Evolutionary conservation across 2,888 invertebrate species (phyloP).

Genomic region (Brachylomia viminalis): DNA sequence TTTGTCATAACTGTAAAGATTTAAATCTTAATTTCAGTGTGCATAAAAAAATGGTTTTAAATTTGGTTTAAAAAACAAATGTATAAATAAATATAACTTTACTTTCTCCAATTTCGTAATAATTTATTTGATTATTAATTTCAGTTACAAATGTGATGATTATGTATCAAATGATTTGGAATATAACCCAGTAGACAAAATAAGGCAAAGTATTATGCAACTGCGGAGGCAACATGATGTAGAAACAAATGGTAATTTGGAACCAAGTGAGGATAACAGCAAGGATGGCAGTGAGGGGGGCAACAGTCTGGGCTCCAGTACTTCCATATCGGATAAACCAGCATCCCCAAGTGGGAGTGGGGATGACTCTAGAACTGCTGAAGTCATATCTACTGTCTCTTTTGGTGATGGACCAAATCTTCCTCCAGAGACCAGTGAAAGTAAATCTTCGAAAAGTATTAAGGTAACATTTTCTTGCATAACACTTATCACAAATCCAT

Average conservation of each 20-base stretch:
- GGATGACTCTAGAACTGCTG: slow-evolving; percentile 67
- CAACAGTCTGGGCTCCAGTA: slow-evolving; percentile 67
- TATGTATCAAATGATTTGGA: slow-evolving; percentile 94
- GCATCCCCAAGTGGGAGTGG: slow-evolving; percentile 67
- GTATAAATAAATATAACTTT: neutral
- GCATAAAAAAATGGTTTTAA: neutral
- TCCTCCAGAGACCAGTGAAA: slow-evolving; percentile 75
- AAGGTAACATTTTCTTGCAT: slow-evolving; percentile 75
- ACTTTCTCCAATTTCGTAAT: neutral
- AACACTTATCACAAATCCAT: neutral
- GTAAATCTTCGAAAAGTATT: slow-evolving; percentile 76
- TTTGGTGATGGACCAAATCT: slow-evolving; percentile 71
- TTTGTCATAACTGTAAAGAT: neutral
- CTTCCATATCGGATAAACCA: slow-evolving; percentile 67
- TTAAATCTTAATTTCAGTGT: slow-evolving; percentile 19
- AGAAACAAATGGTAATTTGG: slow-evolving; percentile 71
- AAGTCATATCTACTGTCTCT: slow-evolving; percentile 70
- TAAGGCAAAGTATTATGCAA: slow-evolving; percentile 88
- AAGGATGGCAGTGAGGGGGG: slow-evolving; percentile 74
- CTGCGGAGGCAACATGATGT: slow-evolving; percentile 71
- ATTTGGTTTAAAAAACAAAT: neutral
- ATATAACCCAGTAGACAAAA: slow-evolving; percentile 89
- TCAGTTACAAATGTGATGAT: slow-evolving; percentile 95
- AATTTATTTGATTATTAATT: slow-evolving; percentile 67
- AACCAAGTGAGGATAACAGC: slow-evolving; percentile 74